Evolutionary conservation across 2,797 vertebrate genomes (phyloP).

Genomic region (Otolemur crassicaudatus): DNA sequence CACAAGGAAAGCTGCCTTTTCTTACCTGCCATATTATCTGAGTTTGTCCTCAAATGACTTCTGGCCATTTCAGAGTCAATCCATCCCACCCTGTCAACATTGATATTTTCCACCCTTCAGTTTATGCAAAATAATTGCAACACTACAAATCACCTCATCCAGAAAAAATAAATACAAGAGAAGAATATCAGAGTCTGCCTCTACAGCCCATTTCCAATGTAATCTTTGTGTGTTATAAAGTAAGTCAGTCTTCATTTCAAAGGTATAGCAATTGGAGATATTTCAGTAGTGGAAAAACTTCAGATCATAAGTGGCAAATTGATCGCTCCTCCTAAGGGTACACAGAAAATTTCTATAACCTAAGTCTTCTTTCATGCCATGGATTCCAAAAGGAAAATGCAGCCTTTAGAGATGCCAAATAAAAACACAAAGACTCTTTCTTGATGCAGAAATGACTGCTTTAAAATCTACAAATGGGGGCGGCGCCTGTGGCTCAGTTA

Average conservation of each 20-base stretch:
- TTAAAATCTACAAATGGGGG: not conserved
- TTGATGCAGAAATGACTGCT: not conserved
- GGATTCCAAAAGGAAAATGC: not conserved
- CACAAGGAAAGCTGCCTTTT: not conserved
- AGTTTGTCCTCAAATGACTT: not conserved
- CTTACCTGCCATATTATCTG: not conserved
- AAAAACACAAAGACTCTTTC: not conserved
- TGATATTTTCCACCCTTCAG: not conserved
- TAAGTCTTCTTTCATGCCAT: not conserved
- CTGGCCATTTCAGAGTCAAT: not conserved
- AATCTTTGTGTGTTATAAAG: not conserved
- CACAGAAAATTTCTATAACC: slow-evolving; percentile 28
- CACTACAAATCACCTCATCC: not conserved
- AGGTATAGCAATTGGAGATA: not conserved
- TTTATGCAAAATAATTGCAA: not conserved
- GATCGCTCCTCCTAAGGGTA: not conserved
- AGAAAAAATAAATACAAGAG: slow-evolving; percentile 6
- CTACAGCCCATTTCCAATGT: not conserved
- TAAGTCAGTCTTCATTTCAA: not conserved
- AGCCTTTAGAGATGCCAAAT: not conserved
- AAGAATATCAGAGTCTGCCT: not conserved
- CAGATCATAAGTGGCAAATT: not conserved
- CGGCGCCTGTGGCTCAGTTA: too few relatives aligned
- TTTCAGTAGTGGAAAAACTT: slow-evolving; percentile 2
- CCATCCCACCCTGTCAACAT: not conserved